Evolutionary conservation across 2,888 invertebrate genomes (phyloP).

Genomic region (Caenorhabditis doughertyi): DNA sequence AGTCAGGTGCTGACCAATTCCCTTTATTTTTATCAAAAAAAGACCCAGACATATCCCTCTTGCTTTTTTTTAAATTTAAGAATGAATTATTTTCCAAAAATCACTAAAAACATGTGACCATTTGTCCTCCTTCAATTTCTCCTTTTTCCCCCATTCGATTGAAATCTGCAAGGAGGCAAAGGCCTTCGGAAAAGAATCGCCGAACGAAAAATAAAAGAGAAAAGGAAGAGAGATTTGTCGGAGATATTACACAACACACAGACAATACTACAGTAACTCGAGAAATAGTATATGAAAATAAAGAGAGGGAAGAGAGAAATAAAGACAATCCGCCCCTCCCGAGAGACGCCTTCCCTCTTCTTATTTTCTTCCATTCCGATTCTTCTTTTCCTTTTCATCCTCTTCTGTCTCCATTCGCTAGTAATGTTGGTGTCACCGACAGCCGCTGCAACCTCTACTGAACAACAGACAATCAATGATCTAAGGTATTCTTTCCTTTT

Average conservation of each 20-base stretch:
- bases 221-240: constrained; percentile 50
- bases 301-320: constrained; percentile 3
- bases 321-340: constrained; percentile 12
- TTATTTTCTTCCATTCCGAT: background rate
- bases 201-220: background rate
- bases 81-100: constrained; percentile 7
- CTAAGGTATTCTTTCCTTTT: constrained; percentile 59
- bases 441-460: constrained; percentile 51
- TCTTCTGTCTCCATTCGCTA: constrained; percentile 37
- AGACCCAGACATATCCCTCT: no score
- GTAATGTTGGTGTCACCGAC: constrained; percentile 66
- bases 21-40: no score
- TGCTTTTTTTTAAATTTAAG: no score
- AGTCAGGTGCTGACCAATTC: no score
- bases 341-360: background rate
- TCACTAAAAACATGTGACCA: constrained; percentile 5
- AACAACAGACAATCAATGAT: constrained; percentile 66
- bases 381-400: constrained; percentile 16
- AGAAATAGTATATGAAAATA: background rate
- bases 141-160: background rate
- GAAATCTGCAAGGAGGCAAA: background rate
- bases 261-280: constrained; percentile 63
- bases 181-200: constrained; percentile 12
- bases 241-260: constrained; percentile 67
- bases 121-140: background rate